Evolutionary conservation across 2,888 invertebrate species (phyloP).

Genomic region (Synergus itoensis): DNA sequence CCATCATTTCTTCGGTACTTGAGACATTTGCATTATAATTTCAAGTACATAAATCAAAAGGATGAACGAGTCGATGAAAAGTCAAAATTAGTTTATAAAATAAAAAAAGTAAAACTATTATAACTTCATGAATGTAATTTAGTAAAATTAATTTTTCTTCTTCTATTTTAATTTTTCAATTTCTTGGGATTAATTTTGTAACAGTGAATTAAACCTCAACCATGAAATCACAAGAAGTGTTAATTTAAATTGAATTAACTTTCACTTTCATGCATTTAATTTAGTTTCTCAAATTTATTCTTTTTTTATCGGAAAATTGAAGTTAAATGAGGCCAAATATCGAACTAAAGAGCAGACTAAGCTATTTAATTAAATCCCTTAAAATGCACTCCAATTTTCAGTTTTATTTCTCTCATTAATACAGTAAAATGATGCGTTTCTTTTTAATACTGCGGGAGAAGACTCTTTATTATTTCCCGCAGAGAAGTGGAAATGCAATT

Average conservation of each 20-base stretch:
- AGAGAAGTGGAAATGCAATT: constrained; percentile 34
- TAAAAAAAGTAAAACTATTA: background rate
- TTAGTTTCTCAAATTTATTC: constrained; percentile 13
- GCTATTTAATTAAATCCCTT: constrained; percentile 9
- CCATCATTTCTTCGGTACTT: too few species aligned
- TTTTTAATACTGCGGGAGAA: constrained; percentile 17
- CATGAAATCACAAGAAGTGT: background rate
- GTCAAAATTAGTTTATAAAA: background rate
- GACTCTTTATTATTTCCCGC: constrained; percentile 20
- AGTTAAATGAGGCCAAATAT: background rate
- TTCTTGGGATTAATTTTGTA: background rate
- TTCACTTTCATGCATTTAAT: constrained; percentile 8
- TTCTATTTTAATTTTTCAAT: background rate
- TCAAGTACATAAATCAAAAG: background rate
- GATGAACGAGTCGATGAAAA: background rate
- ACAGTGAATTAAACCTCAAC: constrained; percentile 10
- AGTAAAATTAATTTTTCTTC: background rate
- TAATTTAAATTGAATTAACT: constrained; percentile 18
- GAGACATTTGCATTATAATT: too few species aligned
- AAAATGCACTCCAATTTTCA: constrained; percentile 13
- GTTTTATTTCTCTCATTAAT: constrained; percentile 29
- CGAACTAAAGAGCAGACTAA: background rate
- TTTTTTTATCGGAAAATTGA: constrained; percentile 1
- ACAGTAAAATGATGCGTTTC: constrained; percentile 28
- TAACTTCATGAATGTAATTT: background rate